Percentiles rank a stretch among this genome's conserved stretches.
phyloP scores from a whole-genome alignment of 2,888 invertebrate species.

The Silvanus unidentatus region DNA sequence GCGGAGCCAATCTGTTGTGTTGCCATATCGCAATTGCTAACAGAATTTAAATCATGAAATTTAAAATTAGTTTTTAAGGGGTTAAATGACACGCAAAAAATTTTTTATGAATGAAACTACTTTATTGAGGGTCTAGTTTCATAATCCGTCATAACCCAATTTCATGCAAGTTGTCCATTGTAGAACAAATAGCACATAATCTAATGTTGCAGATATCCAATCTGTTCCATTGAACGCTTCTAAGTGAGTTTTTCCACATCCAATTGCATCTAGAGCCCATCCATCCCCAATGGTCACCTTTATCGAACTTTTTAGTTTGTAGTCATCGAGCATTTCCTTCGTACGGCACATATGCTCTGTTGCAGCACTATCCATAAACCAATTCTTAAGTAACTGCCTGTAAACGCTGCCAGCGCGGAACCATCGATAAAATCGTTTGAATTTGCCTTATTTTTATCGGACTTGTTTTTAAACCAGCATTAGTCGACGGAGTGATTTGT shows the following conservation, averaged over 20 bases:
- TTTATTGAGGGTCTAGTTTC: too few species aligned
- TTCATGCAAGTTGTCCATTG: too few species aligned
- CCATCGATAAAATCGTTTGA: not conserved
- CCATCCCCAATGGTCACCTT: slow-evolving; percentile 8
- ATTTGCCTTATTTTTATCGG: not conserved
- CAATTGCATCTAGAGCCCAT: slow-evolving; percentile 1
- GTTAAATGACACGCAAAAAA: too few species aligned
- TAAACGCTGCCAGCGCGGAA: not conserved
- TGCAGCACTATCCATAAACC: slow-evolving; percentile 8
- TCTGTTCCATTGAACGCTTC: slow-evolving; percentile 3
- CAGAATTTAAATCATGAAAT: too few species aligned
- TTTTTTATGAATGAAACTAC: too few species aligned
- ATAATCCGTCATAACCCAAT: too few species aligned
- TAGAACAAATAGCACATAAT: slow-evolving; percentile 27
- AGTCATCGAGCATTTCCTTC: not conserved
- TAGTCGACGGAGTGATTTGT: not conserved
- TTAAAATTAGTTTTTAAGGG: too few species aligned
- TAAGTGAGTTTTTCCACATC: slow-evolving; percentile 4
- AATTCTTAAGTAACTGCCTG: not conserved
- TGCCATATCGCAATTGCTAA: too few species aligned
- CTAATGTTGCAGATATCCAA: slow-evolving; percentile 6
- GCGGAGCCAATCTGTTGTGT: too few species aligned
- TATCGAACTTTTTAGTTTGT: not conserved
- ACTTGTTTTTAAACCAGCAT: not conserved
- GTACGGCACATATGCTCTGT: slow-evolving; percentile 10